Conservation (phyloP, 2,888 invertebrate genomes). For the Lasioglossum morio region DNA sequence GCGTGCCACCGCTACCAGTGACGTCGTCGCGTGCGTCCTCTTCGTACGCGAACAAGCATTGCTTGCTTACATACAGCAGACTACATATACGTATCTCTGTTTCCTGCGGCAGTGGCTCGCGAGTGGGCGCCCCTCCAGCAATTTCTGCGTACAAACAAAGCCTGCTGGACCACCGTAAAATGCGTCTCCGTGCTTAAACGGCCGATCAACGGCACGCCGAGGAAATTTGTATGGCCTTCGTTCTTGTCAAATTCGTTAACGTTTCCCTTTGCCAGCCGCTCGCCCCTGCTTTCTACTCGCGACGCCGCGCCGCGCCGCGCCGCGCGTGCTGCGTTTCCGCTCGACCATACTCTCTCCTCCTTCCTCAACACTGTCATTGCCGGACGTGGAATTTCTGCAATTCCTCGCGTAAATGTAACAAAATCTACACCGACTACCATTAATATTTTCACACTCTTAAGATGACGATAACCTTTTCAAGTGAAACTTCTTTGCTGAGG, state of each 20-base stretch:
- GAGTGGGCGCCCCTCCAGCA: constrained; percentile 78
- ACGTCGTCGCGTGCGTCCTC: constrained; percentile 69
- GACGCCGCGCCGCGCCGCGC: not conserved
- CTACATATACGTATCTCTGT: constrained; percentile 35
- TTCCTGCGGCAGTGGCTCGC: constrained; percentile 67
- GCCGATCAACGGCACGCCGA: constrained; percentile 29
- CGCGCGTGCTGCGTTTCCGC: constrained; percentile 11
- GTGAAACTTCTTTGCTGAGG: no score
- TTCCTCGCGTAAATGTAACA: no score
- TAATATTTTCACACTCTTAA: no score
- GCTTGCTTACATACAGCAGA: not conserved
- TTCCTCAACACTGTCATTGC: not conserved
- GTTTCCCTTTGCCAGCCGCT: constrained; percentile 15
- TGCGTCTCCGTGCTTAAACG: constrained; percentile 51
- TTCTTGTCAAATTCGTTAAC: constrained; percentile 37
- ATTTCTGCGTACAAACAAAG: constrained; percentile 81
- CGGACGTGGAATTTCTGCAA: no score
- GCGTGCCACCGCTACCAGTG: constrained; percentile 60
- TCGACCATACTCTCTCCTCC: not conserved
- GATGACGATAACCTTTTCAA: no score
- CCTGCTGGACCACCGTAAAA: constrained; percentile 55
- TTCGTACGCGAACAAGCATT: not conserved
- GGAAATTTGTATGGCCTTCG: constrained; percentile 54
- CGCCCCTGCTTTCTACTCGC: not conserved
- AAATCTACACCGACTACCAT: no score